Conservation (phyloP, 2,888 invertebrate genomes). For the Zygogramma bicolorata region DNA sequence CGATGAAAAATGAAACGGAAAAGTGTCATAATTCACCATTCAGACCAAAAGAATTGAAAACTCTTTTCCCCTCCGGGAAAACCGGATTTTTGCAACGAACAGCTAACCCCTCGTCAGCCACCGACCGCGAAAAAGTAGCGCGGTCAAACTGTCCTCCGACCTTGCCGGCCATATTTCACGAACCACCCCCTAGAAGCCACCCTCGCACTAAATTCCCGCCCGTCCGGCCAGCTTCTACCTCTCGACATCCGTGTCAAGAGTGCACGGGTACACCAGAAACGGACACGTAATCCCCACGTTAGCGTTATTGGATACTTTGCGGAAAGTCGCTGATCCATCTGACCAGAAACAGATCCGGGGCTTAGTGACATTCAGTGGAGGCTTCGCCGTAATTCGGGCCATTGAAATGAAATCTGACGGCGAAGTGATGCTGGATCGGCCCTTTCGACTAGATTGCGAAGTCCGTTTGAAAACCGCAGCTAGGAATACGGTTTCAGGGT, state of each 20-base stretch:
- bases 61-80: no score
- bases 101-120: background rate
- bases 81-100: background rate
- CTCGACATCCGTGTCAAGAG: constrained; percentile 19
- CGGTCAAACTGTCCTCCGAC: background rate
- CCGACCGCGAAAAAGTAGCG: background rate
- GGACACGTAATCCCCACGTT: constrained; percentile 53
- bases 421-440: constrained; percentile 20
- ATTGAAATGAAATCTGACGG: constrained; percentile 47
- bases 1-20: no score
- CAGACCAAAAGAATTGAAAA: no score
- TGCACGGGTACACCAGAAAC: constrained; percentile 30
- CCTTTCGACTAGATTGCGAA: constrained; percentile 29
- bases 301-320: constrained; percentile 56
- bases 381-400: constrained; percentile 54
- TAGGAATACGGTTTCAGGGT: constrained; percentile 20
- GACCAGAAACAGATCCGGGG: constrained; percentile 51
- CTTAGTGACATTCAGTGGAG: constrained; percentile 54
- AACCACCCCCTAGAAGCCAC: background rate
- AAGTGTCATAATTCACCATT: no score
- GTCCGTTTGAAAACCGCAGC: constrained; percentile 12
- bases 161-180: background rate
- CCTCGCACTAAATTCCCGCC: constrained; percentile 23
- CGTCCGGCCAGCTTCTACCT: constrained; percentile 18
- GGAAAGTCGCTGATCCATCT: constrained; percentile 56